phyloP scores from a whole-genome alignment of 2,797 vertebrate genomes.

The Clarias laeviceps region DNA sequence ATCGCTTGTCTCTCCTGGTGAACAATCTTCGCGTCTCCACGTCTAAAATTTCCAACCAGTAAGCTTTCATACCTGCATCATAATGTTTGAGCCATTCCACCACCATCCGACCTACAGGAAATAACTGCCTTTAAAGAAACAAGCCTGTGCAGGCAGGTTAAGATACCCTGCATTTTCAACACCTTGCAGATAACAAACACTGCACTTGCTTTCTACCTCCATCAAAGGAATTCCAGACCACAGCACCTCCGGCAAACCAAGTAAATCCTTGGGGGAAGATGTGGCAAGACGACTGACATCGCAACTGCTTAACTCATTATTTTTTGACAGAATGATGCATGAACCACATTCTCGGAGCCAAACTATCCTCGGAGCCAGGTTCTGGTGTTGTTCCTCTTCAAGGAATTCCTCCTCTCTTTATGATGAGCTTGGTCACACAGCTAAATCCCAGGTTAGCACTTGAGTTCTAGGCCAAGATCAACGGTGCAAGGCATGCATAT shows the following conservation, averaged over 20 bases:
- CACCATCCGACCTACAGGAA: constrained; percentile 25
- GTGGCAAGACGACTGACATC: constrained; percentile 24
- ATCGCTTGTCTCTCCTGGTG: not conserved
- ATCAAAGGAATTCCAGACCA: constrained; percentile 59
- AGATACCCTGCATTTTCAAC: constrained; percentile 40
- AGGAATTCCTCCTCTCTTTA: not conserved
- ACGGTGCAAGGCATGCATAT: constrained; percentile 11
- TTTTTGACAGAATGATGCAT: constrained; percentile 14
- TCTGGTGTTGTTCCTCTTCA: constrained; percentile 13
- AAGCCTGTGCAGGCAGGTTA: constrained; percentile 58
- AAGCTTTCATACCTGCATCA: not conserved
- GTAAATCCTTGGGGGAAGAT: constrained; percentile 44
- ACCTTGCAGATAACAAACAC: constrained; percentile 50
- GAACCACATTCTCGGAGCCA: not conserved
- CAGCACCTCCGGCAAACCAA: constrained; percentile 57
- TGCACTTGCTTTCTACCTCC: constrained; percentile 26
- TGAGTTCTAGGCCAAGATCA: constrained; percentile 5
- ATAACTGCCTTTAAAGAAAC: constrained; percentile 32
- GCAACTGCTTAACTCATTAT: constrained; percentile 33
- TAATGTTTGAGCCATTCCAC: constrained; percentile 1
- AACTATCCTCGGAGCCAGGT: not conserved
- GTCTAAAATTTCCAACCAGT: not conserved
- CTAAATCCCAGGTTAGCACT: constrained; percentile 2
- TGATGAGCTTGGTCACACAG: not conserved
- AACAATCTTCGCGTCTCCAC: not conserved